Base-by-base conservation (phyloP, 1,140 invertebrate species). In the Limonius californicus region DNA sequence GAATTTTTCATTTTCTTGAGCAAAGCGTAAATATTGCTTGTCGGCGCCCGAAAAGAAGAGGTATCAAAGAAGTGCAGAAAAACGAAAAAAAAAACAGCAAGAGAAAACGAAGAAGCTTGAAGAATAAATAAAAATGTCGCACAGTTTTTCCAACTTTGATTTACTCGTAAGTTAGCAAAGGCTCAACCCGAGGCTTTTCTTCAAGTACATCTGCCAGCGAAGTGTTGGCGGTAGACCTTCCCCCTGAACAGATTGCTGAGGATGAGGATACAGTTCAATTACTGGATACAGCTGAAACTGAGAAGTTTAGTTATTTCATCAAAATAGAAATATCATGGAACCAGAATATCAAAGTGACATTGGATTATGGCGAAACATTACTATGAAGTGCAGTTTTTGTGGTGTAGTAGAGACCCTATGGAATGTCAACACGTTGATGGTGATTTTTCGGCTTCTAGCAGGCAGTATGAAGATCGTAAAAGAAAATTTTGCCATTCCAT, bases 341-440 rank as follows among this genome's bases (percentile, higher is more conserved):
- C n/a, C 16, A 56, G 54, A 35, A 7, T 56, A 56, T 35, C 21
- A 56, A 35, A 56, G 30, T 56, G 54, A 56, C 18, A 30, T 56
- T 27, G 54, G 54, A 8, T 27, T 56, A 4, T 56, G 54, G 14
- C 11, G 14, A 56, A 56, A 56, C 21, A 56, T 56, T 35, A 56
- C 54, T 14, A 56, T 35, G 14, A 56, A 23, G 32, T 27, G 21
- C 19, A 56, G 15, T 6, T 27, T 56, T 56, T 56, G 23, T 56
- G 19, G 20, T 56, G 54, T 11, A 27, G 9, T 56, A 56, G 54
- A 56, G 54, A 54, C 53, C n/a, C 3, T 54, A 21, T 21, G 18
- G 53, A 54, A 54, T 54, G 53, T 54, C 53, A 57, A 39, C 55
- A 45, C 32, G n/a, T n/a, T n/a, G n/a, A n/a, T n/a, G 27, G 27